Conservation (phyloP, 92 coral and sea anemone species). For the Muricea muricata region DNA sequence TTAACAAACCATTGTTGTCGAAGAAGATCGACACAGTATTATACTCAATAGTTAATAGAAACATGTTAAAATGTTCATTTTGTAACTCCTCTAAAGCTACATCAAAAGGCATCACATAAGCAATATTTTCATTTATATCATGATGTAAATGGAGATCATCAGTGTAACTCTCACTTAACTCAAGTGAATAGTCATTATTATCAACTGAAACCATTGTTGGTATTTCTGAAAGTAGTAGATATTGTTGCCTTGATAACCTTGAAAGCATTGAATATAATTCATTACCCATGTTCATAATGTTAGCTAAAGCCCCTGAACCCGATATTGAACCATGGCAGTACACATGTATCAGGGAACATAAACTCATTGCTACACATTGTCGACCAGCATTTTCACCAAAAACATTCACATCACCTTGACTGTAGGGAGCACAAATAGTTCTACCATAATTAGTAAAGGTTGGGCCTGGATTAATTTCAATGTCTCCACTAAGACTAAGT, state of each 20-base stretch:
- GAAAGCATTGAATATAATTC: slow-evolving; percentile 38
- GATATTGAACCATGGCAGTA: neutral
- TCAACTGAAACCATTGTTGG: slow-evolving; percentile 33
- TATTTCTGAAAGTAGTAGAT: slow-evolving; percentile 41
- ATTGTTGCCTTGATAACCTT: slow-evolving; percentile 29
- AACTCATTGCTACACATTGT: neutral
- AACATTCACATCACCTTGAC: slow-evolving; percentile 26
- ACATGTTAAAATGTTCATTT: slow-evolving; percentile 19
- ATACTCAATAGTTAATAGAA: slow-evolving; percentile 51
- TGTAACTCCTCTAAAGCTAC: slow-evolving; percentile 38
- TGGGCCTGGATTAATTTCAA: slow-evolving; percentile 58
- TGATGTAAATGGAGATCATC: neutral
- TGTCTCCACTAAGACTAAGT: slow-evolving; percentile 54
- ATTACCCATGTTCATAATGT: slow-evolving; percentile 30
- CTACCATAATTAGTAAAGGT: slow-evolving; percentile 13
- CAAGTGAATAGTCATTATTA: neutral
- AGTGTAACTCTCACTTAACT: neutral
- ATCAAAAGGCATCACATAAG: slow-evolving; percentile 27
- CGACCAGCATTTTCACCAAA: slow-evolving; percentile 27
- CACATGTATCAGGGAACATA: slow-evolving; percentile 6
- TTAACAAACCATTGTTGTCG: slow-evolving; percentile 29
- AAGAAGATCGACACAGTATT: slow-evolving; percentile 44
- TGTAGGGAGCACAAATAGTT: slow-evolving; percentile 32
- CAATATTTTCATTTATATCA: neutral
- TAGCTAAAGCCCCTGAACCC: slow-evolving; percentile 1